Conservation (phyloP, 2,888 invertebrate species). For the Dilophus febrilis region DNA sequence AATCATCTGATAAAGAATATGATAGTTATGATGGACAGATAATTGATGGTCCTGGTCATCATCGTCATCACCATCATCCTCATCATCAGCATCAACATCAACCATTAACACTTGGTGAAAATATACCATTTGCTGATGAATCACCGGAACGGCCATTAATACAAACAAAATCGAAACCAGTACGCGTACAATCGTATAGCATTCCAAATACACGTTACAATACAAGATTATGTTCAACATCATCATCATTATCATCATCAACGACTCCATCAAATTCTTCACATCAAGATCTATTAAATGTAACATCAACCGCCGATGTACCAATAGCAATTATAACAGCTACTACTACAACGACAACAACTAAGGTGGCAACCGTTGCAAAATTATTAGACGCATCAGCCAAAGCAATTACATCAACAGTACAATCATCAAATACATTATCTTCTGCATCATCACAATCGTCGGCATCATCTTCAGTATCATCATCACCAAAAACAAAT, state of each 20-base stretch:
- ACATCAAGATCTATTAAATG: neutral
- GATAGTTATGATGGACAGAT: neutral
- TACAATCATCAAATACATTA: too few species aligned
- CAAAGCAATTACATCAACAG: too few species aligned
- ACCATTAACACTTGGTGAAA: slow-evolving; percentile 32
- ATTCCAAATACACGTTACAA: neutral
- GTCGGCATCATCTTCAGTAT: too few species aligned
- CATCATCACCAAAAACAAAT: neutral
- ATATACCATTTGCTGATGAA: slow-evolving; percentile 56
- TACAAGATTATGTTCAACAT: slow-evolving; percentile 17
- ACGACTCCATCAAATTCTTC: slow-evolving; percentile 13
- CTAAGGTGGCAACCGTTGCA: too few species aligned
- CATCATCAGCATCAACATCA: slow-evolving; percentile 19
- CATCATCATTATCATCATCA: slow-evolving; percentile 14
- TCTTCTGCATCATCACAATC: too few species aligned
- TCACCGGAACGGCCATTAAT: slow-evolving; percentile 33
- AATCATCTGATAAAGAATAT: slow-evolving; percentile 16
- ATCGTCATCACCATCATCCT: slow-evolving; percentile 23
- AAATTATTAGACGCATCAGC: too few species aligned
- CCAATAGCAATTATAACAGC: neutral
- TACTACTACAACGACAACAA: slow-evolving; percentile 15
- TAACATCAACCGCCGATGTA: neutral
- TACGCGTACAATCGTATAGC: slow-evolving; percentile 2
- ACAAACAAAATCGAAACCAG: slow-evolving; percentile 7
- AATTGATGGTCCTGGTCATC: too few species aligned